Conservation (phyloP, 1,140 invertebrate species). For the Cydia pomonella region DNA sequence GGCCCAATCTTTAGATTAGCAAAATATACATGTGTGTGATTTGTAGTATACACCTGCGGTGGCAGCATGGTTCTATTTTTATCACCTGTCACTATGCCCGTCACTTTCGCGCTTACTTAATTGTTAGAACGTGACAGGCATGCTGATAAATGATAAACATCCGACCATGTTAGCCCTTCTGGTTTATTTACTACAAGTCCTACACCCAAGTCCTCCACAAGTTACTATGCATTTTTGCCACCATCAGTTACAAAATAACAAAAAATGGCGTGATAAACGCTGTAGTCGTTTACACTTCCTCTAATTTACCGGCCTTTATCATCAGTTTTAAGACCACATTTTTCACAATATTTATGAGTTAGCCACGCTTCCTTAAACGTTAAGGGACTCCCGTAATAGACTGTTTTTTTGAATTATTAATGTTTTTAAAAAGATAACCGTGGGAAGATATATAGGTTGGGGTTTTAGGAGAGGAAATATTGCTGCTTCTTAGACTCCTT, state of each 20-base stretch:
- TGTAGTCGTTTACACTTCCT: constrained; percentile 3
- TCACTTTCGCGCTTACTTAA: no score
- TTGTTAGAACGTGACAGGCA: no score
- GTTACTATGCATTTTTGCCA: neutral
- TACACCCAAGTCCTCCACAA: no score
- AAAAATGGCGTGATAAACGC: neutral
- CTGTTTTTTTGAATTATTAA: constrained; percentile 26
- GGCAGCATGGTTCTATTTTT: no score
- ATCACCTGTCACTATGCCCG: no score
- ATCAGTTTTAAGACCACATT: constrained; percentile 23
- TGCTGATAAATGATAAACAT: no score
- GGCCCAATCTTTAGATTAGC: no score
- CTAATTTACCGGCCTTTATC: constrained; percentile 24
- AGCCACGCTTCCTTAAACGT: constrained; percentile 25
- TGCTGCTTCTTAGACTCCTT: constrained; percentile 11
- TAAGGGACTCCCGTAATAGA: constrained; percentile 28
- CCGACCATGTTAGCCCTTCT: no score
- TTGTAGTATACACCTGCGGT: no score
- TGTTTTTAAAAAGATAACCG: constrained; percentile 31
- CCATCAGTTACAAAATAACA: neutral
- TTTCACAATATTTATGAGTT: constrained; percentile 19
- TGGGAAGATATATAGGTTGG: constrained; percentile 17
- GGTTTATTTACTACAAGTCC: neutral
- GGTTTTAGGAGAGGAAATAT: neutral
- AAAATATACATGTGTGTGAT: no score